These are phyloP conservation scores for Xenopus borealis DNA, from an alignment of 2,113 vertebrate genomes.

Conservation along the genomic window DNA sequence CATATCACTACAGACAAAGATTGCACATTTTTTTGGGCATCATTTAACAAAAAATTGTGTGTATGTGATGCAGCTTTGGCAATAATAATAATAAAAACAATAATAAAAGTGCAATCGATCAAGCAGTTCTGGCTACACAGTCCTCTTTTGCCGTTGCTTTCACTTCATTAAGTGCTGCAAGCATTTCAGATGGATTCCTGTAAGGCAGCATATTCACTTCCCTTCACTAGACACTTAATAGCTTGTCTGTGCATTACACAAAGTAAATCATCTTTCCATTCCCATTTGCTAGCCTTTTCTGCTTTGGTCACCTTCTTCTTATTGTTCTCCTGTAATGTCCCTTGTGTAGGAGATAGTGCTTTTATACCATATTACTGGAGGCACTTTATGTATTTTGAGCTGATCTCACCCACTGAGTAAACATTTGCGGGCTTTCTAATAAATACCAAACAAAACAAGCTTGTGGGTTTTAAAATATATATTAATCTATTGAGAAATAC, in stretches of 20 bases:
- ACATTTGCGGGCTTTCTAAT: background rate
- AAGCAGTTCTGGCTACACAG: too few species aligned
- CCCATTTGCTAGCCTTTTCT: background rate
- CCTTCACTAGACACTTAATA: background rate
- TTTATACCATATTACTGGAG: background rate
- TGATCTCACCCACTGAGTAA: background rate
- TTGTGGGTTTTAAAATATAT: background rate
- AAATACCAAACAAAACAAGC: background rate
- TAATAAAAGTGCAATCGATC: too few species aligned
- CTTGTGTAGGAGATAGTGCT: background rate
- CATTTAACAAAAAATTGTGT: too few species aligned
- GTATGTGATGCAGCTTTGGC: too few species aligned
- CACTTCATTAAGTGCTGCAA: too few species aligned
- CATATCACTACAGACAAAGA: too few species aligned
- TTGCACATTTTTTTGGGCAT: too few species aligned
- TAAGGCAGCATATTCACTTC: background rate
- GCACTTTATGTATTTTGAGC: background rate
- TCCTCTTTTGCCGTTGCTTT: too few species aligned
- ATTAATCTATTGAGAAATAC: too few species aligned
- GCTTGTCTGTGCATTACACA: constrained; percentile 7
- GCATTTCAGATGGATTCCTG: background rate
- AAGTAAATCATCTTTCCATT: constrained; percentile 1
- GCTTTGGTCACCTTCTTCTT: background rate
- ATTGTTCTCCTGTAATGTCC: constrained; percentile 3
- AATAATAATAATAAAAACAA: too few species aligned